These are phyloP conservation scores for Peromyscus attwateri DNA, from an alignment of 2,797 vertebrate species.

Conservation along the genomic window DNA sequence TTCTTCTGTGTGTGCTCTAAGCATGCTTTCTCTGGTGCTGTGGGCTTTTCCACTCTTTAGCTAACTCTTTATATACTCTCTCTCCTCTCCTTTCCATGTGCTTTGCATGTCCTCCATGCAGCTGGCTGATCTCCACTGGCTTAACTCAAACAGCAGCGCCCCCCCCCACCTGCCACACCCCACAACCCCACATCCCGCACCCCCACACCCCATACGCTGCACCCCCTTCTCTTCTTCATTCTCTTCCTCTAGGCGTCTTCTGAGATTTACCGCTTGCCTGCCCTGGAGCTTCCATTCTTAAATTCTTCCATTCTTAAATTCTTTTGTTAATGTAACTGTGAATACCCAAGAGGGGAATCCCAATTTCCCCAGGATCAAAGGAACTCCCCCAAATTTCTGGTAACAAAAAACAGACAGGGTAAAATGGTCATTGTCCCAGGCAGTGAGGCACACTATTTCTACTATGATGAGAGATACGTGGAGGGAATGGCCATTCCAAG, in stretches of 20 bases:
- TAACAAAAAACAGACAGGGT: background rate
- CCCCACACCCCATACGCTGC: accelerated
- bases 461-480: no score
- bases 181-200: background rate
- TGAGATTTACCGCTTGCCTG: background rate
- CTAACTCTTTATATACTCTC: no score
- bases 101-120: background rate
- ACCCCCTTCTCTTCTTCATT: background rate
- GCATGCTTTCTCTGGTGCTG: background rate
- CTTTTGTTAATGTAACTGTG: no score
- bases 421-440: background rate
- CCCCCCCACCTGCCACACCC: accelerated
- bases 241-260: background rate
- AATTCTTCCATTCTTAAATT: background rate
- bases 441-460: background rate
- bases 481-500: background rate
- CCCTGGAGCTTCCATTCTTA: background rate
- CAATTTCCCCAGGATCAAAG: background rate
- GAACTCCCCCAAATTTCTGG: background rate
- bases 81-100: background rate
- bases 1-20: background rate
- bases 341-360: background rate
- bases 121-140: no score
- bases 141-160: background rate
- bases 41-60: background rate